phyloP scores from a whole-genome alignment of 2,797 vertebrate genomes.

The Lepidocolaptes lacrymiger region DNA sequence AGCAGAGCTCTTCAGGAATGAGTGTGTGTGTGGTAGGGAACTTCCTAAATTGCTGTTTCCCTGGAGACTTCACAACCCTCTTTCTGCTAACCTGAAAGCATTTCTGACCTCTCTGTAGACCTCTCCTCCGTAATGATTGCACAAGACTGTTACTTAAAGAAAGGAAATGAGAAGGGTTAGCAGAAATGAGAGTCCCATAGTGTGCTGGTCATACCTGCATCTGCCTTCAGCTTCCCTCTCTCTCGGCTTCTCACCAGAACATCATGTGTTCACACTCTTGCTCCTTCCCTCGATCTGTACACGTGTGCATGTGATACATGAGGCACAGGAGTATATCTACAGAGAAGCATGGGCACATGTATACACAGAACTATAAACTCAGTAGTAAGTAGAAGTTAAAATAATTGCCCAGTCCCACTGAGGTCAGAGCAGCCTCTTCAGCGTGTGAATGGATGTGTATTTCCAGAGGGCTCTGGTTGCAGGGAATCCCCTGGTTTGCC shows the following conservation, averaged over 20 bases:
- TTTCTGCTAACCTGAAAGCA: background rate
- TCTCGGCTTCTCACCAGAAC: background rate
- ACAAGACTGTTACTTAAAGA: background rate
- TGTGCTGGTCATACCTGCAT: background rate
- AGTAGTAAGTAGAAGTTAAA: background rate
- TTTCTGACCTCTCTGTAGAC: background rate
- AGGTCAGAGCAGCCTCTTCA: background rate
- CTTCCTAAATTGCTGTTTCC: background rate
- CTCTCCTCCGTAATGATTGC: background rate
- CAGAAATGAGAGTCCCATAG: background rate
- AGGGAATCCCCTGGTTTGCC: background rate
- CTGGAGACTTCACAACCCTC: background rate
- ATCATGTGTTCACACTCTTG: background rate
- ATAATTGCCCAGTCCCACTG: background rate
- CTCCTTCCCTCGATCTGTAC: rapidly evolving
- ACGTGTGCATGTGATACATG: rapidly evolving
- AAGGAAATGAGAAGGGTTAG: background rate
- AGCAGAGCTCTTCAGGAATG: background rate
- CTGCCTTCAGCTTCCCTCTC: background rate
- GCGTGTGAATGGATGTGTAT: background rate
- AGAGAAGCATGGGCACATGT: background rate
- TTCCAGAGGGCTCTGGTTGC: background rate
- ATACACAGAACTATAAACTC: background rate
- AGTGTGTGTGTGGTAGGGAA: background rate
- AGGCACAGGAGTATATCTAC: background rate